phyloP scores from a whole-genome alignment of 2,113 vertebrate species.

The Hymenochirus boettgeri region DNA sequence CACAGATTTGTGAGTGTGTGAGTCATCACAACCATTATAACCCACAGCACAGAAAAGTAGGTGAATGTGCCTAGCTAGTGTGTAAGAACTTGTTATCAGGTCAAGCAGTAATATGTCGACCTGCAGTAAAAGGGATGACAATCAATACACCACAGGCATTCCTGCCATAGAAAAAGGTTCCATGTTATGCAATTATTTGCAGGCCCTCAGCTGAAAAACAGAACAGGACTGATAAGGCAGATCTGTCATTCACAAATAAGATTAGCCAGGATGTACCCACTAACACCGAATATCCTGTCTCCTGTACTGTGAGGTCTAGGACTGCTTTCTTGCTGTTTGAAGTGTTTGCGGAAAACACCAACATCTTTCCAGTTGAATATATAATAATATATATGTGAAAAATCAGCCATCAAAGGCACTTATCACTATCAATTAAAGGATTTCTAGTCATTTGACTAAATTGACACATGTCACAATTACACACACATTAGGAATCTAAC shows the following conservation, averaged over 20 bases:
- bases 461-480: too few relatives aligned
- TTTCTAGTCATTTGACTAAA: too few relatives aligned
- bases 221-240: neutral
- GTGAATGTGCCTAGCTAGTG: neutral
- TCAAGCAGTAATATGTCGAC: neutral
- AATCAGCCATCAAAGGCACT: neutral
- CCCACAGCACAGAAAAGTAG: neutral
- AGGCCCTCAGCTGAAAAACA: neutral
- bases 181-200: neutral
- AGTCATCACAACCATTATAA: slow-evolving; percentile 8
- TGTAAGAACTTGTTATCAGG: too few relatives aligned
- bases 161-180: neutral
- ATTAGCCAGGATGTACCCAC: neutral
- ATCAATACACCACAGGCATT: neutral
- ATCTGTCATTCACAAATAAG: neutral
- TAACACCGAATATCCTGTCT: neutral
- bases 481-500: neutral
- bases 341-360: too few relatives aligned
- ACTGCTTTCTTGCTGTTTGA: too few relatives aligned
- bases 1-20: slow-evolving; percentile 7
- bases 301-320: too few relatives aligned
- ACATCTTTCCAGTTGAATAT: neutral
- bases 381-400: neutral
- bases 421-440: too few relatives aligned
- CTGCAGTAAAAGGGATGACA: neutral